phyloP scores from a whole-genome alignment of 2,888 invertebrate genomes.

The Cephus rjabovi region DNA sequence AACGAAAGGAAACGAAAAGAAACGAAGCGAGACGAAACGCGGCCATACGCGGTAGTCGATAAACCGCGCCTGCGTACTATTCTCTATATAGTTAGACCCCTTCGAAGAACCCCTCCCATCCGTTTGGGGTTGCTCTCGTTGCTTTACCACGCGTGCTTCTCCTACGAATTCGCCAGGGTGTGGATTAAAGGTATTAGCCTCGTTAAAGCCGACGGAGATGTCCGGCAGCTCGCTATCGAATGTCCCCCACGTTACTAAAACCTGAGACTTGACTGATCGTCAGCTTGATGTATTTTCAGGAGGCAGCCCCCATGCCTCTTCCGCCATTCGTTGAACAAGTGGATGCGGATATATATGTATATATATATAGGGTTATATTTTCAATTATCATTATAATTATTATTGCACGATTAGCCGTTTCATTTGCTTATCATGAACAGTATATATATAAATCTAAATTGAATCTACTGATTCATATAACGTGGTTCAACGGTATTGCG shows the following conservation, averaged over 20 bases:
- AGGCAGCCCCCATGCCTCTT: neutral
- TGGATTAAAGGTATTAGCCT: slow-evolving; percentile 46
- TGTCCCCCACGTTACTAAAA: neutral
- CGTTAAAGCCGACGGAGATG: neutral
- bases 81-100: neutral
- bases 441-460: neutral
- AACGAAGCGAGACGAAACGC: slow-evolving; percentile 43
- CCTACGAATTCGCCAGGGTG: slow-evolving; percentile 40
- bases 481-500: neutral
- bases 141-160: slow-evolving; percentile 35
- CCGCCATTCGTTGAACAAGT: neutral
- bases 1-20: slow-evolving; percentile 30
- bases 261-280: neutral
- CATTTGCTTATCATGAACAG: neutral
- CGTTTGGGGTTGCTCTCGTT: neutral
- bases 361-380: no score
- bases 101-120: neutral
- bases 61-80: slow-evolving; percentile 36
- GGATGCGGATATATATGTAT: neutral
- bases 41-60: slow-evolving; percentile 54
- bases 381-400: no score
- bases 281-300: neutral
- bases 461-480: neutral
- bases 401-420: neutral
- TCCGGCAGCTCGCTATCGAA: neutral